Base-by-base conservation (phyloP, 1,140 invertebrate species). In the Calliphora vicina region DNA sequence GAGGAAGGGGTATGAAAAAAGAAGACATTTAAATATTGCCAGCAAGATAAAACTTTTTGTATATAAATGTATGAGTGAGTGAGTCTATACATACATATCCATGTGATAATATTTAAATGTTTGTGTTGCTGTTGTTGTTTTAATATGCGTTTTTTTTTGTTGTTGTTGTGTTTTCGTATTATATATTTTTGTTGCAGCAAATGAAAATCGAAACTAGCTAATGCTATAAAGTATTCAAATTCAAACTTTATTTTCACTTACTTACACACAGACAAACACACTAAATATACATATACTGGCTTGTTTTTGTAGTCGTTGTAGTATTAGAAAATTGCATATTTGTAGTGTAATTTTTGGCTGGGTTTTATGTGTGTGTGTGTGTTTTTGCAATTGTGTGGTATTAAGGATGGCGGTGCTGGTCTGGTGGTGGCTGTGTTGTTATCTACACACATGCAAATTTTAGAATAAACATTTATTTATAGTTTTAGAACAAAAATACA, bases 381-480 rank as follows among this genome's bases (percentile, higher is more conserved):
- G 17, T 13, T 3, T n/a, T n/a, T n/a, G n/a, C n/a, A n/a, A n/a
- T n/a, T 50, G 45, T 50, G 45, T 17, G 45, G 45, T 50, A 4
- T 50, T 6, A n/a, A n/a, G 13, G 17, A 13, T 50, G 45, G 13
- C 4, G 45, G 45, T 35, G 35, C 10, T 35, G 35, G 6, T 35
- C 29, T 35, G 6, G 5, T 10, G 6, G 35, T 35, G 6, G 35
- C 35, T 8, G 1, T 35, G 35, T 35, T 35, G 35, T 35, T 35
- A 35, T 35, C 61, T 23, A 25, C 61, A 67, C 61, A 67, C 9
- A 67, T 67, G 61, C n/a, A 67, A 67, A 67, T 25, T 57, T 13
- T 57, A 67, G 23, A 23, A 67, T 67, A 67, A 67, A 67, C 61
- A 67, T 67, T 67, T 67, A 67, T 67, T 67, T 67, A 67, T 67